Evolutionary conservation across 2,113 vertebrate species (phyloP).

Genomic region (Lipophrys pholis): DNA sequence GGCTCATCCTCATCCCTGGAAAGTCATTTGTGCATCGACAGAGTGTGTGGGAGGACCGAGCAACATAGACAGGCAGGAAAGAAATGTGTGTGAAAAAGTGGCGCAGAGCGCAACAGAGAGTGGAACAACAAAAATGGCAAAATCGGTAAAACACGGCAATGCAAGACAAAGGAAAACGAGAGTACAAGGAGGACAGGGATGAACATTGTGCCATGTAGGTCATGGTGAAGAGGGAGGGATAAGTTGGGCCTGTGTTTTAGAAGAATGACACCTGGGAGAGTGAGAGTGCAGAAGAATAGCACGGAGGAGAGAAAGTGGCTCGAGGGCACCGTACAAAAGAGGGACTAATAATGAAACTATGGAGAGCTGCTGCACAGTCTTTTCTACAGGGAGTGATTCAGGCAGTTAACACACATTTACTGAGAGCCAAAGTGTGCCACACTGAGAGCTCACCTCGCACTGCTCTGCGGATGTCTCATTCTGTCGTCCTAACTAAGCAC

Average conservation of each 20-base stretch:
- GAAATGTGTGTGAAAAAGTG: conserved; percentile 20
- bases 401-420: conserved; percentile 53
- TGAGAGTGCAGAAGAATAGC: background rate
- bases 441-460: conserved; percentile 18
- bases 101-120: conserved; percentile 9
- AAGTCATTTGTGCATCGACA: conserved; percentile 45
- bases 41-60: conserved; percentile 34
- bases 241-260: conserved; percentile 12
- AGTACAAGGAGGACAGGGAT: background rate
- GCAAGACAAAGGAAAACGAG: conserved; percentile 3
- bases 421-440: conserved; percentile 41
- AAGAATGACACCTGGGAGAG: conserved; percentile 15
- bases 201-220: conserved; percentile 9
- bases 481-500: conserved; percentile 7
- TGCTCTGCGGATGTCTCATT: conserved; percentile 26
- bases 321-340: conserved; percentile 27
- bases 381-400: conserved; percentile 42
- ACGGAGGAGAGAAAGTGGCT: conserved; percentile 18
- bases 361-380: conserved; percentile 24
- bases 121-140: conserved; percentile 5
- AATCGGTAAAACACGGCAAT: conserved; percentile 12
- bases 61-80: conserved; percentile 18
- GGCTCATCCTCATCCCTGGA: conserved; percentile 59
- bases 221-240: conserved; percentile 8
- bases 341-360: conserved; percentile 52